Evolutionary conservation across 2,888 invertebrate genomes (phyloP).

Genomic region (Reticulitermes lucifugus): DNA sequence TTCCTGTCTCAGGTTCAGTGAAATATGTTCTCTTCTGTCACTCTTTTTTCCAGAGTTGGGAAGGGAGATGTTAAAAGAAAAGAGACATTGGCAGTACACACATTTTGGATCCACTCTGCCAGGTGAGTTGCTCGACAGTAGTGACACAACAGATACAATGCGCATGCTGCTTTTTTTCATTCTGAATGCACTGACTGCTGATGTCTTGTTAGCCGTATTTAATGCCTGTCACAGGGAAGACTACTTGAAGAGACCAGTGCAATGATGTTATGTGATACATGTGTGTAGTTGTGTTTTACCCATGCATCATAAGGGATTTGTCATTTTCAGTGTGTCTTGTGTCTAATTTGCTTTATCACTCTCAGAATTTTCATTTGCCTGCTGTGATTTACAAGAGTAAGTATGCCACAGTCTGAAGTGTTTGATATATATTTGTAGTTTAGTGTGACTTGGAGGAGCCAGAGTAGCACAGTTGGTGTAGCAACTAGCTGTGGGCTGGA

Average conservation of each 20-base stretch:
- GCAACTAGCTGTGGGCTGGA: too few relatives aligned
- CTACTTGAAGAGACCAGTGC: not conserved
- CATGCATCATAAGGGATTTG: too few relatives aligned
- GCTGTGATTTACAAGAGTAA: too few relatives aligned
- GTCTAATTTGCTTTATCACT: too few relatives aligned
- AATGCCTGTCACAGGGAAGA: not conserved
- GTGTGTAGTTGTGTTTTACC: not conserved
- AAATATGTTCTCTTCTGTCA: not conserved
- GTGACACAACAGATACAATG: not conserved
- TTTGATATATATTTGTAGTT: too few relatives aligned
- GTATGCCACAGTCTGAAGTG: too few relatives aligned
- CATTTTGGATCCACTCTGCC: not conserved
- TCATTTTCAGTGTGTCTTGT: too few relatives aligned
- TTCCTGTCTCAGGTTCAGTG: not conserved
- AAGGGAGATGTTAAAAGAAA: not conserved
- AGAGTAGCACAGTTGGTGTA: too few relatives aligned
- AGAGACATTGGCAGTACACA: constrained; percentile 10
- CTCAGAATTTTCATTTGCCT: too few relatives aligned
- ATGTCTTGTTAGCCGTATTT: not conserved
- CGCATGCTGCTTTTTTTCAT: not conserved
- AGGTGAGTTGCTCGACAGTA: not conserved
- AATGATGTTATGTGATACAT: not conserved
- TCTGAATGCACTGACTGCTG: not conserved
- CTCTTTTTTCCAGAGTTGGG: not conserved
- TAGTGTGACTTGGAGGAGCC: too few relatives aligned